These are phyloP conservation scores for Ctenodactylus gundi DNA, from an alignment of 2,113 vertebrate genomes.

Conservation along the genomic window DNA sequence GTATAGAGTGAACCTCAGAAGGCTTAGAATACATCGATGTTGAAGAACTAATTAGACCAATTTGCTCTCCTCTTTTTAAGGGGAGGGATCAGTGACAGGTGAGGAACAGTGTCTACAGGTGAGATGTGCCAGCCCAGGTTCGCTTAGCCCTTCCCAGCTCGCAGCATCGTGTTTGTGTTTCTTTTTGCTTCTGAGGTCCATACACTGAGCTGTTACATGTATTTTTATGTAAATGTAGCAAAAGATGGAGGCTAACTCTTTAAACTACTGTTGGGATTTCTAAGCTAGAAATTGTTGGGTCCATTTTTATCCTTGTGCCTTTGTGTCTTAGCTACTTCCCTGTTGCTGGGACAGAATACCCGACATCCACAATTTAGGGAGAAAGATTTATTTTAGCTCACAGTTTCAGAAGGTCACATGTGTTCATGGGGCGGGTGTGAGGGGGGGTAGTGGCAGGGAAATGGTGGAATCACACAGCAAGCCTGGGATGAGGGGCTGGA, in stretches of 20 bases:
- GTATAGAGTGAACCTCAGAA: background rate
- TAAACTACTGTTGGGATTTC: slow-evolving; percentile 2
- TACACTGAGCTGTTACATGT: background rate
- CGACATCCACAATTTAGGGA: too few species aligned
- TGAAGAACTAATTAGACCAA: background rate
- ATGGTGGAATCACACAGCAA: too few species aligned
- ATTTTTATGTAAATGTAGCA: background rate
- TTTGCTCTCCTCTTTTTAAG: background rate
- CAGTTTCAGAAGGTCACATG: too few species aligned
- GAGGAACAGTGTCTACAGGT: background rate
- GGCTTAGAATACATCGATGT: background rate
- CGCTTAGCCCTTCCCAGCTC: too few species aligned
- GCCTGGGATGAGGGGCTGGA: too few species aligned
- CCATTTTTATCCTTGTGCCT: background rate
- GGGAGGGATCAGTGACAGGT: background rate
- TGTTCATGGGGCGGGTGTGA: too few species aligned
- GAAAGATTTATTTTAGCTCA: too few species aligned
- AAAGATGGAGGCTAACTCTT: background rate
- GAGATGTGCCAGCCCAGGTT: background rate
- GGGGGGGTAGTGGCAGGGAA: too few species aligned
- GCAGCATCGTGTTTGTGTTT: too few species aligned
- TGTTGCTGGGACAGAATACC: too few species aligned
- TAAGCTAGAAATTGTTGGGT: background rate
- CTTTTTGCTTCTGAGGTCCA: background rate
- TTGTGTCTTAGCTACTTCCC: too few species aligned